Evolutionary conservation across 2,113 vertebrate genomes (phyloP), one percentile per base, ranked within the genome.

Genomic region (Galeopterus variegatus): DNA sequence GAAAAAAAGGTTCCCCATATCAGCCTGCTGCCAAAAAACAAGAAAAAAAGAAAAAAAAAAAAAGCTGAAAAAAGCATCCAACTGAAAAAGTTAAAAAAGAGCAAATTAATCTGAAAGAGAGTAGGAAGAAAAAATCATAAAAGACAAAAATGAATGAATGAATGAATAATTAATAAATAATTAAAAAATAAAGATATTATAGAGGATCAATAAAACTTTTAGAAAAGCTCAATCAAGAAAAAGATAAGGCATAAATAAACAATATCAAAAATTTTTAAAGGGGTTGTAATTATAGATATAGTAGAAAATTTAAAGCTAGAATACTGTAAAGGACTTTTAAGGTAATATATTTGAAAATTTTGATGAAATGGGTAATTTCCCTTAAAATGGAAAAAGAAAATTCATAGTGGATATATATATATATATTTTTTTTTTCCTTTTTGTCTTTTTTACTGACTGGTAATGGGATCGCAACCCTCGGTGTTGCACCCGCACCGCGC

Each of bases 1-100:
- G 54, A 70, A 91, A 93, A 41, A 41, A 41, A 41, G 41, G 3
- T 41, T 41, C 41, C 41, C 41, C 41, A 41, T 41, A 41, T 4
- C 41, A 41, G 41, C 41, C 41, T 3, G 41, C 41, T 41, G 41
- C 41, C 41, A 41, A 41, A 41, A 41, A 41, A 41, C 41, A 41
- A 41, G 41, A 41, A 41, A 92, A 41, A 82, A 10, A 13, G 54
- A 70, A 91, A 93, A 36, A 90, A 70, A 75, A 48, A 15, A 94
- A 88, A 90, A 80, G 9, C n/a, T 52, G 72, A 72, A 80, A 79
- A 88, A 69, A 88, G 19, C 33, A 77, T 90, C 14, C n/a, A 69
- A 89, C 28, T 89, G n/a, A 89, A 77, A 64, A 90, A 80, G 75
- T 80, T 64, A 65, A 79, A 93, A 89, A 84, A 82, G 36, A 93